phyloP scores from a whole-genome alignment of 2,113 vertebrate species.

The Eulemur macaco region DNA sequence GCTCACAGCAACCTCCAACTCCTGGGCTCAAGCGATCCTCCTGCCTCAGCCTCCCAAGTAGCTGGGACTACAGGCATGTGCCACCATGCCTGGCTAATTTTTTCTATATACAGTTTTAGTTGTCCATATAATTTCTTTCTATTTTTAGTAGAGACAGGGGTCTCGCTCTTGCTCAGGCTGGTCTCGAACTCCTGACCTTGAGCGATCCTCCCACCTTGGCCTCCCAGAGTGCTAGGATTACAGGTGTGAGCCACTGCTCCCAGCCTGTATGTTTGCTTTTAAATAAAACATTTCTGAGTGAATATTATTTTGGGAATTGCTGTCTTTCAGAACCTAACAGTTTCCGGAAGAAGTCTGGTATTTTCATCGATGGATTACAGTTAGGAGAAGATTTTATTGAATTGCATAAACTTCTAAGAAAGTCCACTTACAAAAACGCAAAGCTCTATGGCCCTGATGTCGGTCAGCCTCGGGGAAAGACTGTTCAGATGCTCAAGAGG shows the following conservation, averaged over 20 bases:
- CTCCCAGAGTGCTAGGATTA: too few species aligned
- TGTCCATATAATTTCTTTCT: too few species aligned
- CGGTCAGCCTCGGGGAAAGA: constrained; percentile 88
- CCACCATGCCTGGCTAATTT: too few species aligned
- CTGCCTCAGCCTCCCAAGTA: too few species aligned
- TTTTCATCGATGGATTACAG: constrained; percentile 89
- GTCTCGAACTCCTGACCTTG: too few species aligned
- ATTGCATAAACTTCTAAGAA: constrained; percentile 87
- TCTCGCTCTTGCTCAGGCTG: too few species aligned
- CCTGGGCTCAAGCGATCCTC: neutral
- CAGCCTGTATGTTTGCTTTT: neutral
- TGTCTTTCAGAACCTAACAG: constrained; percentile 94
- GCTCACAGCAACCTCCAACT: neutral
- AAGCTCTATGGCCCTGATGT: constrained; percentile 93
- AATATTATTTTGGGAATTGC: constrained; percentile 7
- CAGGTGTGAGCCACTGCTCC: too few species aligned
- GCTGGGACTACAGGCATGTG: too few species aligned
- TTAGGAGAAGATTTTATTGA: constrained; percentile 92
- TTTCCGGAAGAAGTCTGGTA: constrained; percentile 92
- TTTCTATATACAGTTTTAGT: too few species aligned
- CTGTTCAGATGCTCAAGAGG: constrained; percentile 87
- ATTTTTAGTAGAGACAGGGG: too few species aligned
- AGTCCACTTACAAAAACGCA: constrained; percentile 84
- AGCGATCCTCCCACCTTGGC: too few species aligned
- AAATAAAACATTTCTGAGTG: neutral